Evolutionary conservation across 2,888 invertebrate species (phyloP).

Genomic region (Drosophila nr. medialis): DNA sequence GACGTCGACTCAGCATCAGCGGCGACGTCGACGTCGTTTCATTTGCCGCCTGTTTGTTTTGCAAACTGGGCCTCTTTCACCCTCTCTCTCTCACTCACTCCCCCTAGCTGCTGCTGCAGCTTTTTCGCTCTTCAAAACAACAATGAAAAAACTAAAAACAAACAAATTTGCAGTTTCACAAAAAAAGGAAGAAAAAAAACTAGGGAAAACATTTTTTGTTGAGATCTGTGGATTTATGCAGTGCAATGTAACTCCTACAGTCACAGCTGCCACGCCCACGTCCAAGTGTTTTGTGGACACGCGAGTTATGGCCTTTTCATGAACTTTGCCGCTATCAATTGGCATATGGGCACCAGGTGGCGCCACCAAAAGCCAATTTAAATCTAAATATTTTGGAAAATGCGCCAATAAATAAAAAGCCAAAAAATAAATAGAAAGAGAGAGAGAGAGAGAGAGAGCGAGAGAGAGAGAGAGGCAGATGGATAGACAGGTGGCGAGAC

Average conservation of each 20-base stretch:
- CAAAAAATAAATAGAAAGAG: not conserved
- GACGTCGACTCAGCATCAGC: too few species aligned
- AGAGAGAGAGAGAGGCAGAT: not conserved
- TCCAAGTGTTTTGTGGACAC: constrained; percentile 19
- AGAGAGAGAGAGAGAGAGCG: not conserved
- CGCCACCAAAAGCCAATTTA: constrained; percentile 38
- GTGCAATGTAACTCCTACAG: constrained; percentile 34
- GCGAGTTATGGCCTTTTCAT: constrained; percentile 47
- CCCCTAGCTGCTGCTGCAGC: not conserved
- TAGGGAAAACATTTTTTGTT: constrained; percentile 25
- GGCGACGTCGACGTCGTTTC: constrained; percentile 61
- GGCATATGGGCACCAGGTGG: constrained; percentile 58
- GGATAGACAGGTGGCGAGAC: not conserved
- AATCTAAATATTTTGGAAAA: constrained; percentile 30
- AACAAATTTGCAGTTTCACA: constrained; percentile 8
- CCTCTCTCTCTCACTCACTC: not conserved
- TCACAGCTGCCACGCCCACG: constrained; percentile 36
- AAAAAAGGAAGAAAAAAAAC: constrained; percentile 8
- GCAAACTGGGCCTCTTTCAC: constrained; percentile 66
- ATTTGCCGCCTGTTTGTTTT: constrained; percentile 76
- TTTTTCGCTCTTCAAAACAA: constrained; percentile 50
- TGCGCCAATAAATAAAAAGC: constrained; percentile 29
- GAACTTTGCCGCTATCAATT: constrained; percentile 44
- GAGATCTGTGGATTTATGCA: constrained; percentile 61
- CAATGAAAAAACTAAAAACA: constrained; percentile 47